A percentile compares a stretch with the other conserved stretches of the same genome.
Conservation (phyloP, 2,888 invertebrate genomes). For the Patella ulyssiponensis region DNA sequence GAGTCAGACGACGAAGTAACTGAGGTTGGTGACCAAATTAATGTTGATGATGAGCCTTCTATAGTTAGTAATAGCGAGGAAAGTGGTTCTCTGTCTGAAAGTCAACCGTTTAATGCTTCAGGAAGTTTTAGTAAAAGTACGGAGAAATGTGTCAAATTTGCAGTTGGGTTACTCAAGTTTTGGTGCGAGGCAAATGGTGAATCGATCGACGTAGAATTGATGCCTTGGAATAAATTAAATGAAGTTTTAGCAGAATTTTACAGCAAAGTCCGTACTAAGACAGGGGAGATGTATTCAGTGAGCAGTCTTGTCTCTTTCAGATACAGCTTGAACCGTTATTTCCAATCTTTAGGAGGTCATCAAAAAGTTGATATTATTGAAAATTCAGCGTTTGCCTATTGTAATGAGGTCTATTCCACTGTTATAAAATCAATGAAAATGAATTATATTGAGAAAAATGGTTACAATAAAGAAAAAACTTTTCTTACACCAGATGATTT, state of each 20-base stretch:
- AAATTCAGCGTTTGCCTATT: neutral
- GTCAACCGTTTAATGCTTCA: neutral
- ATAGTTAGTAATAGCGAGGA: no score
- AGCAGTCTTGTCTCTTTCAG: neutral
- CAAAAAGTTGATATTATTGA: neutral
- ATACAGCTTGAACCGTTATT: neutral
- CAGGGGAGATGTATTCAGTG: neutral
- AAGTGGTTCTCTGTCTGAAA: no score
- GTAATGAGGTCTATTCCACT: neutral
- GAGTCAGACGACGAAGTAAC: no score
- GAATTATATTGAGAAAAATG: constrained; percentile 11
- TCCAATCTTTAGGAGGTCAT: neutral
- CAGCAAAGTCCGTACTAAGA: neutral
- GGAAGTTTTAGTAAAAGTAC: constrained; percentile 7
- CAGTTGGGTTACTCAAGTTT: neutral
- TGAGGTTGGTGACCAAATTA: no score
- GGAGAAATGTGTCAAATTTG: constrained; percentile 3
- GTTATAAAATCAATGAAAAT: constrained; percentile 10
- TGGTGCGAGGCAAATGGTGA: neutral
- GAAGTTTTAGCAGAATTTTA: neutral
- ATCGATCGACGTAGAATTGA: neutral
- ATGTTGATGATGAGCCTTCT: no score
- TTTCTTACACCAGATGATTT: constrained; percentile 21
- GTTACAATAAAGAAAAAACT: constrained; percentile 4
- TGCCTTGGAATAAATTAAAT: neutral